Conservation (phyloP, 1,140 invertebrate genomes). For the Pollicipes pollicipes region DNA sequence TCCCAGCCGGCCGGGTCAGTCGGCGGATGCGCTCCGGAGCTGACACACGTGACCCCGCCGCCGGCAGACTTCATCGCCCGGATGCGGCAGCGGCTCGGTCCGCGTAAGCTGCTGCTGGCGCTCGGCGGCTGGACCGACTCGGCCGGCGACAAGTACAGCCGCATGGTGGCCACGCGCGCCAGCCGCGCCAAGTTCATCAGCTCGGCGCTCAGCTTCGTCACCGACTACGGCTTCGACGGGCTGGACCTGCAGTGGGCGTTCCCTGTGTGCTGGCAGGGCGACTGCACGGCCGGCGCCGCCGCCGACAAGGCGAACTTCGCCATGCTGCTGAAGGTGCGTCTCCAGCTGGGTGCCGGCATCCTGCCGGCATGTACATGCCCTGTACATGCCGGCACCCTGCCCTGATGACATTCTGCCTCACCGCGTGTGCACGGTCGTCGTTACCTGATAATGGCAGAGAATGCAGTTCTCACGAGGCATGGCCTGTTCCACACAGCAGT, state of each 20-base stretch:
- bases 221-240: slow-evolving; percentile 54
- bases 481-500: too few species aligned
- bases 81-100: slow-evolving; percentile 7
- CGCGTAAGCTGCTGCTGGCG: slow-evolving; percentile 41
- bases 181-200: slow-evolving; percentile 29
- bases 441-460: too few species aligned
- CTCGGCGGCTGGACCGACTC: slow-evolving; percentile 84
- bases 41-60: too few species aligned
- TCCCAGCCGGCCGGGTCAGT: too few species aligned
- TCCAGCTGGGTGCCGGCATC: neutral
- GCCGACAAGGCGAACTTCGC: slow-evolving; percentile 59
- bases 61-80: slow-evolving; percentile 45
- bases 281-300: slow-evolving; percentile 57
- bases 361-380: too few species aligned
- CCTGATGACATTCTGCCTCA: too few species aligned
- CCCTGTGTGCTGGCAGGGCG: slow-evolving; percentile 75
- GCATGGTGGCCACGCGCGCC: slow-evolving; percentile 16
- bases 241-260: slow-evolving; percentile 81
- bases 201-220: slow-evolving; percentile 45
- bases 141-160: slow-evolving; percentile 60
- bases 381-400: too few species aligned
- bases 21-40: too few species aligned
- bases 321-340: slow-evolving; percentile 44
- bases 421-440: too few species aligned
- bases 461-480: too few species aligned